A percentile compares a stretch with the other conserved stretches of the same genome.
phyloP scores from a whole-genome alignment of 92 coral and sea anemone genomes.

The Porites cylindrica region DNA sequence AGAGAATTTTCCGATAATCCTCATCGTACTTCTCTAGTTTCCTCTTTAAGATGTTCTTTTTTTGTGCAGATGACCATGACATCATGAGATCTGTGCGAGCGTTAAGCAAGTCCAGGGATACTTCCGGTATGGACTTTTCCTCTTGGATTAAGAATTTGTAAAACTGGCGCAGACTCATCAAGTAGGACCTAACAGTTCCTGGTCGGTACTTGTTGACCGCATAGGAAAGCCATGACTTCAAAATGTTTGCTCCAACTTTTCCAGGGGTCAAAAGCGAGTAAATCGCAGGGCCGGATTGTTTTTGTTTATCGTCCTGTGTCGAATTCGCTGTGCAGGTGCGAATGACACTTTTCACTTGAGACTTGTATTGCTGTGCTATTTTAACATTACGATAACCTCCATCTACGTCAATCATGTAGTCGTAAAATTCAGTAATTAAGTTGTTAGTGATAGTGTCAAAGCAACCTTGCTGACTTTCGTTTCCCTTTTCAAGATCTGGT shows the following conservation, averaged over 20 bases:
- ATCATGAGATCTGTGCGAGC: slow-evolving; percentile 15
- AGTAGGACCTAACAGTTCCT: slow-evolving; percentile 56
- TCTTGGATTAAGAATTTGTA: slow-evolving; percentile 42
- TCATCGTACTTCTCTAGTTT: slow-evolving; percentile 30
- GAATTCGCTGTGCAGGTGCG: background rate
- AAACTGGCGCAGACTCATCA: slow-evolving; percentile 57
- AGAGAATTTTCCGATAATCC: slow-evolving; percentile 39
- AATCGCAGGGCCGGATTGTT: background rate
- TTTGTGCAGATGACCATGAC: slow-evolving; percentile 8
- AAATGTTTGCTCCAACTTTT: slow-evolving; percentile 24
- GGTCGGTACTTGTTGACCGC: slow-evolving; percentile 48
- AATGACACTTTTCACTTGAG: slow-evolving; percentile 50
- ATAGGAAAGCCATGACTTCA: slow-evolving; percentile 33
- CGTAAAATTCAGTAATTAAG: slow-evolving; percentile 33
- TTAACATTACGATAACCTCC: slow-evolving; percentile 53
- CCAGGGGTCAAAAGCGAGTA: background rate
- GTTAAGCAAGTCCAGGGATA: slow-evolving; percentile 5
- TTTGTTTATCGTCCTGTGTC: background rate
- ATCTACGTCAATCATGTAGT: slow-evolving; percentile 43
- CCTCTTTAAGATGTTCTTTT: too few species aligned
- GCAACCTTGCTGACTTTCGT: background rate
- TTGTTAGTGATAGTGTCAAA: background rate
- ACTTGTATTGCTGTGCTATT: slow-evolving; percentile 51
- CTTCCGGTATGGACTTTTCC: slow-evolving; percentile 9
- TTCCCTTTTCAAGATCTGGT: background rate